Evolutionary conservation across 1,140 invertebrate genomes (phyloP), one percentile per base, ranked within the genome.

Genomic region (Dryas iulia): DNA sequence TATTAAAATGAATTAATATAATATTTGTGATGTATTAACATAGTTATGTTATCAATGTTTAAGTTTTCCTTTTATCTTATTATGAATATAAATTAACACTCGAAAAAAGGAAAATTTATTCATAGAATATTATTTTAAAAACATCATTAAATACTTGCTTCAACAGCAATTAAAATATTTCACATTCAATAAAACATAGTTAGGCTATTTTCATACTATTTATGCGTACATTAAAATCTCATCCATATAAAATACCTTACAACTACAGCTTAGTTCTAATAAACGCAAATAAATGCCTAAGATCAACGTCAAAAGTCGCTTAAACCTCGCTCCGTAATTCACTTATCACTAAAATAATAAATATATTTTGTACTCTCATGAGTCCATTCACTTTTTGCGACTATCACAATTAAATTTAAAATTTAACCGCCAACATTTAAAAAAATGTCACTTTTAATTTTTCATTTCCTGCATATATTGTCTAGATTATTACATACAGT

Each of bases 281-380:
- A 67, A 73, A 70, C 63, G 57, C 67, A 66, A 62, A 69, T 75
- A 79, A 76, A 76, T 59, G 63, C 71, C 58, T 66, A 66, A 66
- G 12, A 21, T 47, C 39, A 47, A 47, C 14, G 39, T 47, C 39
- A 47, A 47, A 47, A 7, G 39, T 47, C 39, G 21, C 39, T 47
- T 47, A 47, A 6, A 21, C 14, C 21, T 18, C 14, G 39, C 39
- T 21, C n/a, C n/a, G n/a, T n/a, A n/a, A 47, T 21, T 47, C 14
- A 47, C 3, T 47, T 8, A 18, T 7, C 69, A 67, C 72, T 56
- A 76, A 81, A 72, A 72, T 71, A 79, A 82, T 82, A 82, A 80
- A 82, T 81, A 83, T 74, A 78, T 76, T 81, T 89, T 89, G 86
- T 89, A 89, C 86, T 87, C 72, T 84, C 72, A 65, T 72, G 75